Conservation (phyloP, 2,888 invertebrate genomes). For the Prosopocoilus inquinatus region DNA sequence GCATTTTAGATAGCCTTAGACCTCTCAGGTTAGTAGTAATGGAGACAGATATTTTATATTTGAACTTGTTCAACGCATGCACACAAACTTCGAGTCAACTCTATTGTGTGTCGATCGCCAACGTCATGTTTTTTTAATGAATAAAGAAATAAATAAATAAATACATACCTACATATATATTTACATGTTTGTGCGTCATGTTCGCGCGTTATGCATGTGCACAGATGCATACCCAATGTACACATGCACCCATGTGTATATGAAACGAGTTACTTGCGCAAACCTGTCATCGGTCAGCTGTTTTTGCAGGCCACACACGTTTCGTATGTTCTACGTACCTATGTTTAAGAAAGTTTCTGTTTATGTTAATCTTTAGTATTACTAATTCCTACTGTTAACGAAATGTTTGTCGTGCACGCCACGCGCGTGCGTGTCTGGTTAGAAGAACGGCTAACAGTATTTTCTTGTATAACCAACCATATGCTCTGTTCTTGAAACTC, state of each 20-base stretch:
- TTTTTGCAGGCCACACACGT: neutral
- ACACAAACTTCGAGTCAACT: conserved; percentile 50
- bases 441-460: neutral
- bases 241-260: too few species aligned
- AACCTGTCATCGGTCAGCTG: conserved; percentile 1
- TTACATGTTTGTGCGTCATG: conserved; percentile 20
- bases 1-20: conserved; percentile 53
- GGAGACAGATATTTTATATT: conserved; percentile 45
- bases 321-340: neutral
- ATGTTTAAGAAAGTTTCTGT: neutral
- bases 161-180: conserved; percentile 13
- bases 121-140: conserved; percentile 27
- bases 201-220: conserved; percentile 5
- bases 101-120: conserved; percentile 50
- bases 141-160: neutral
- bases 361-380: conserved; percentile 1
- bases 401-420: neutral
- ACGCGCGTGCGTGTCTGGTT: conserved; percentile 1
- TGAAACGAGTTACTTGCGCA: too few species aligned
- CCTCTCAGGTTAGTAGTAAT: conserved; percentile 50
- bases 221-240: too few species aligned
- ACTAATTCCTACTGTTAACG: neutral
- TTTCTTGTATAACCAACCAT: conserved; percentile 12
- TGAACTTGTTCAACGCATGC: conserved; percentile 46
- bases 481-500: conserved; percentile 48